Percentiles rank a stretch among this genome's conserved stretches.
Conservation (phyloP, 2,888 invertebrate species). For the Dynastes hyllus region DNA sequence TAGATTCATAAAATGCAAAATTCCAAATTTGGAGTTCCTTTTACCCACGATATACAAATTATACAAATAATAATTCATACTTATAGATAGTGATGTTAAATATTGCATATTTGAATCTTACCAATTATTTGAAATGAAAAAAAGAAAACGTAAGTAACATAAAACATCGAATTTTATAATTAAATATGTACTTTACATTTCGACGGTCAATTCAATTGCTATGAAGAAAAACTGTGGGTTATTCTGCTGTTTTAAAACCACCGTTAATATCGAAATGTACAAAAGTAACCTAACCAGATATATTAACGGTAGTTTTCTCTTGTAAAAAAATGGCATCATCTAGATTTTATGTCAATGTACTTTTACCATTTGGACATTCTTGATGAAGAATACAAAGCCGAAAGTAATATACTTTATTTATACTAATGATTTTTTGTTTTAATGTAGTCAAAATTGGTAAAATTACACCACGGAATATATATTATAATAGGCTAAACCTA, state of each 20-base stretch:
- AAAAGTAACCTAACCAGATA: slow-evolving; percentile 50
- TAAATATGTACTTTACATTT: slow-evolving; percentile 65
- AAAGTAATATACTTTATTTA: slow-evolving; percentile 49
- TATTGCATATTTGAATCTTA: slow-evolving; percentile 49
- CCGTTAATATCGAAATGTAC: slow-evolving; percentile 46
- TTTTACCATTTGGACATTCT: slow-evolving; percentile 58
- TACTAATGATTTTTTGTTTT: slow-evolving; percentile 45
- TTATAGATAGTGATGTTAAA: slow-evolving; percentile 47
- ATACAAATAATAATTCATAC: slow-evolving; percentile 23
- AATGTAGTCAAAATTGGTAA: slow-evolving; percentile 59
- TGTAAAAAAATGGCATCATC: slow-evolving; percentile 54
- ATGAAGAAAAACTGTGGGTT: slow-evolving; percentile 40
- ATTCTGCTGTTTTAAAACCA: slow-evolving; percentile 44
- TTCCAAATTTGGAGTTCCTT: slow-evolving; percentile 6
- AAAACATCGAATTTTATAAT: slow-evolving; percentile 65
- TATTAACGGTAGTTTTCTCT: slow-evolving; percentile 55
- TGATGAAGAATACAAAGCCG: slow-evolving; percentile 46
- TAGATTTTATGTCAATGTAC: slow-evolving; percentile 56
- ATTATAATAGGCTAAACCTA: slow-evolving; percentile 57
- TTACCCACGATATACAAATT: slow-evolving; percentile 35
- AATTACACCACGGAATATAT: slow-evolving; percentile 59
- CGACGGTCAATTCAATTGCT: slow-evolving; percentile 49
- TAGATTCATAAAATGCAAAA: slow-evolving; percentile 29
- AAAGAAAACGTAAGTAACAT: slow-evolving; percentile 52
- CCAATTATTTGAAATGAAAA: slow-evolving; percentile 51